Conservation (phyloP, 2,797 vertebrate species). For the Spinibarbus caldwelli region DNA sequence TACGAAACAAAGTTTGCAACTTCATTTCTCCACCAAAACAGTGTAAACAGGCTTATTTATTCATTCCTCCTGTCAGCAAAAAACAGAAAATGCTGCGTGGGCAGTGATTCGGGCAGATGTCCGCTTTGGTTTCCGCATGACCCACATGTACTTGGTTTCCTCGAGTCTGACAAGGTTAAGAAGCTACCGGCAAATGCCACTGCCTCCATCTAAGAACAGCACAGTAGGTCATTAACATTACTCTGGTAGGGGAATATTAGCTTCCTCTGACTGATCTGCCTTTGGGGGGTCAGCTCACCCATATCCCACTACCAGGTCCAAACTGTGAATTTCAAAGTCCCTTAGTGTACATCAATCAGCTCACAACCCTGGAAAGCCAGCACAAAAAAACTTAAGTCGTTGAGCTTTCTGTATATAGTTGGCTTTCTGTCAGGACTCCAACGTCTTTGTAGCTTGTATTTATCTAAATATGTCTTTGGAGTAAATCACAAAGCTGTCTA, state of each 20-base stretch:
- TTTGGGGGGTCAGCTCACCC: conserved; percentile 9
- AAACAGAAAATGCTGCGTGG: conserved; percentile 39
- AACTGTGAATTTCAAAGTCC: conserved; percentile 29
- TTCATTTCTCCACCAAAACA: conserved; percentile 7
- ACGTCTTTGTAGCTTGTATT: conserved; percentile 77
- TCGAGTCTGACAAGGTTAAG: conserved; percentile 55
- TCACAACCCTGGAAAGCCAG: conserved; percentile 39
- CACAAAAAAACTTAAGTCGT: conserved; percentile 40
- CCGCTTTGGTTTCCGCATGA: conserved; percentile 9
- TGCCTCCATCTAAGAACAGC: conserved; percentile 12
- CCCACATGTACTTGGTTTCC: conserved; percentile 36
- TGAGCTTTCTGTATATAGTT: conserved; percentile 53
- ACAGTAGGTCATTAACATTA: conserved; percentile 48
- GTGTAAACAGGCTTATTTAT: conserved; percentile 49
- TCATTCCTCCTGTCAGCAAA: conserved; percentile 51
- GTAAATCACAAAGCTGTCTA: conserved; percentile 74
- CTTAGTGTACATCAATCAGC: conserved; percentile 37
- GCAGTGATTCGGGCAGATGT: conserved; percentile 13
- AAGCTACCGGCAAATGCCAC: conserved; percentile 41
- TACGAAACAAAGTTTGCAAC: background rate
- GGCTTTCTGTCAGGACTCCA: conserved; percentile 57
- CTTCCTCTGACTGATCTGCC: conserved; percentile 47
- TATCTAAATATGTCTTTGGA: conserved; percentile 80
- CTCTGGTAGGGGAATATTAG: conserved; percentile 45
- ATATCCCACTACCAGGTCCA: background rate